These are phyloP conservation scores for Drosophila navojoa DNA, from an alignment of 1,140 invertebrate genomes.

Conservation along the genomic window DNA sequence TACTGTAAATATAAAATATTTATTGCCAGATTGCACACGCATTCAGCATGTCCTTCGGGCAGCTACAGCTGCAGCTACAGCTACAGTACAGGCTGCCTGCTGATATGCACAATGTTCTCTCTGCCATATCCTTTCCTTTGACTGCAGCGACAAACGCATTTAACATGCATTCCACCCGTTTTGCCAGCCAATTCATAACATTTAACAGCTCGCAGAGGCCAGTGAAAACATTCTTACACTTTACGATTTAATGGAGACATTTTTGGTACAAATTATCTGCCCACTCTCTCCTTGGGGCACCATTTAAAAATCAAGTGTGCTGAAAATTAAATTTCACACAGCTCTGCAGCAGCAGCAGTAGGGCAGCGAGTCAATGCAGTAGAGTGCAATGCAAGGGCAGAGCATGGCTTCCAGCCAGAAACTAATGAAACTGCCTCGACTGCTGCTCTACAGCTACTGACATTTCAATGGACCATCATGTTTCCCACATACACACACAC, in stretches of 20 bases:
- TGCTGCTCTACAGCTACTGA: constrained; percentile 28
- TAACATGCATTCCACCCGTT: constrained; percentile 42
- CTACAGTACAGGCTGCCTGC: constrained; percentile 6
- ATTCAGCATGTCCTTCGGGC: constrained; percentile 40
- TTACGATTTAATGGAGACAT: constrained; percentile 73
- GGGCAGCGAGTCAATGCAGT: constrained; percentile 34
- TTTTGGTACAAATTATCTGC: constrained; percentile 69
- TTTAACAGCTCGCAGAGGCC: constrained; percentile 33
- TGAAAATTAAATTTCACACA: constrained; percentile 70
- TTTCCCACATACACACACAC: constrained; percentile 18
- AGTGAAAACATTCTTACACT: constrained; percentile 17
- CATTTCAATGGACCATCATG: constrained; percentile 47
- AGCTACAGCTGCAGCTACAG: constrained; percentile 18
- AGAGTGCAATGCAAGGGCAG: constrained; percentile 60
- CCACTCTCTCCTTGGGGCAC: constrained; percentile 32
- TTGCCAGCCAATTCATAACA: constrained; percentile 61
- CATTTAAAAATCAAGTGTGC: constrained; percentile 71
- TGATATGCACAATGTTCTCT: constrained; percentile 59
- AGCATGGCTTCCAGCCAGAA: constrained; percentile 60
- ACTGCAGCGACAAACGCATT: constrained; percentile 59
- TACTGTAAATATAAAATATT: constrained; percentile 76
- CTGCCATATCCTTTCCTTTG: constrained; percentile 66
- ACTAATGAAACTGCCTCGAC: constrained; percentile 62
- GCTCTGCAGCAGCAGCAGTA: too few relatives aligned
- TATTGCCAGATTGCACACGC: constrained; percentile 75